Percentiles rank a stretch among this genome's conserved stretches.
Evolutionary conservation across 2,888 invertebrate genomes (phyloP).

Genomic region (Liodrosophila aerea): DNA sequence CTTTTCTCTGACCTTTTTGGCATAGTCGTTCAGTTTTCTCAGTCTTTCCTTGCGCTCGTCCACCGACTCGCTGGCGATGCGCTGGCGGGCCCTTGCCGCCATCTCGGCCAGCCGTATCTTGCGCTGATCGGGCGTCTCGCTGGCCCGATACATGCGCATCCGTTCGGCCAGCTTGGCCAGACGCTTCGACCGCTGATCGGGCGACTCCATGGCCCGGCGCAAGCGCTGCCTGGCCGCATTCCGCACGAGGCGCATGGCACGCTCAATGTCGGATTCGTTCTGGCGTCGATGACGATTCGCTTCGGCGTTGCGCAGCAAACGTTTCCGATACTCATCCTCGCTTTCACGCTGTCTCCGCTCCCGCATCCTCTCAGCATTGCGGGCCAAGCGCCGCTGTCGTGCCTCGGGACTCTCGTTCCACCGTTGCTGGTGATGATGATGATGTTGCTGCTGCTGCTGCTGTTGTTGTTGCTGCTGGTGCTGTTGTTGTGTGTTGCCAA

Average conservation of each 20-base stretch:
- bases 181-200: conserved; percentile 80
- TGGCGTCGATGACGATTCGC: conserved; percentile 82
- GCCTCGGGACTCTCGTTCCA: conserved; percentile 83
- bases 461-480: conserved; percentile 29
- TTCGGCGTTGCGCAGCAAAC: conserved; percentile 81
- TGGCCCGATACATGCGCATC: conserved; percentile 82
- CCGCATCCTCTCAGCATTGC: conserved; percentile 83
- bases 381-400: conserved; percentile 81
- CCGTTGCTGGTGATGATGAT: conserved; percentile 74
- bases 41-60: conserved; percentile 82
- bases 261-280: conserved; percentile 81
- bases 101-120: conserved; percentile 81
- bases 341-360: conserved; percentile 82
- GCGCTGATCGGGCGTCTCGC: conserved; percentile 81
- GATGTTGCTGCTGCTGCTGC: conserved; percentile 49
- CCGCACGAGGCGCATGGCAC: conserved; percentile 82
- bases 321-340: conserved; percentile 82
- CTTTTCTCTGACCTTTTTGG: conserved; percentile 83
- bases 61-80: conserved; percentile 80
- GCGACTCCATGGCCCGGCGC: conserved; percentile 82
- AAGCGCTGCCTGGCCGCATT: conserved; percentile 82
- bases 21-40: conserved; percentile 82
- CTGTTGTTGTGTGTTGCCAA: conserved; percentile 32
- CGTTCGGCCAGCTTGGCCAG: conserved; percentile 81
- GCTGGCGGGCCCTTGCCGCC: conserved; percentile 81